These are phyloP conservation scores for Erpornis zantholeuca DNA, from an alignment of 2,113 vertebrate genomes.

Conservation along the genomic window DNA sequence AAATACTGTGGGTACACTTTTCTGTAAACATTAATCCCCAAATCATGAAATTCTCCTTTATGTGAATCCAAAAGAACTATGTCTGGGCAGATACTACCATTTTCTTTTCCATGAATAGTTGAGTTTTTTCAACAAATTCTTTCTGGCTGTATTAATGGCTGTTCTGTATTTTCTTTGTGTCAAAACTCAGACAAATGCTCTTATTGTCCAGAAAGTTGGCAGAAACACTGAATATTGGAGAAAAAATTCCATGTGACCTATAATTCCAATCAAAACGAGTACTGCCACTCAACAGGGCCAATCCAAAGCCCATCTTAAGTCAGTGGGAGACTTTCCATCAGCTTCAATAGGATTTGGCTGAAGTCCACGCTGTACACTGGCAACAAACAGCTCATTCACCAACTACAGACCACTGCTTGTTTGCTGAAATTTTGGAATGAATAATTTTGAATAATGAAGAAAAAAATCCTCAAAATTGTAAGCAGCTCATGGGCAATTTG, in stretches of 20 bases:
- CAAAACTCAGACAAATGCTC: constrained; percentile 43
- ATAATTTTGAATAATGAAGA: constrained; percentile 57
- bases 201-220: constrained; percentile 36
- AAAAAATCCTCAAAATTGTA: constrained; percentile 35
- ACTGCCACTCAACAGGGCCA: constrained; percentile 5
- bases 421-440: constrained; percentile 54
- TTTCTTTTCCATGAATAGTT: constrained; percentile 11
- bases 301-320: constrained; percentile 48
- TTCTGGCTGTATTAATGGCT: constrained; percentile 2
- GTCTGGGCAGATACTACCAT: constrained; percentile 12
- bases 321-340: constrained; percentile 54
- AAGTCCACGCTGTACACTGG: constrained; percentile 22
- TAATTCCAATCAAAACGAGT: constrained; percentile 48
- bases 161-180: constrained; percentile 49
- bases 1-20: background rate
- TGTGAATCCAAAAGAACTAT: background rate
- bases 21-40: background rate
- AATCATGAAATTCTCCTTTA: constrained; percentile 5
- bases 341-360: constrained; percentile 50
- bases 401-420: constrained; percentile 50
- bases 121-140: background rate
- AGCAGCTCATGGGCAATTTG: constrained; percentile 1
- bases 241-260: constrained; percentile 44
- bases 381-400: constrained; percentile 61
- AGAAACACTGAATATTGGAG: constrained; percentile 42